Evolutionary conservation across 2,888 invertebrate species (phyloP), one percentile per base, ranked within the genome.

Genomic region (Drosophila atroscutellata): DNA sequence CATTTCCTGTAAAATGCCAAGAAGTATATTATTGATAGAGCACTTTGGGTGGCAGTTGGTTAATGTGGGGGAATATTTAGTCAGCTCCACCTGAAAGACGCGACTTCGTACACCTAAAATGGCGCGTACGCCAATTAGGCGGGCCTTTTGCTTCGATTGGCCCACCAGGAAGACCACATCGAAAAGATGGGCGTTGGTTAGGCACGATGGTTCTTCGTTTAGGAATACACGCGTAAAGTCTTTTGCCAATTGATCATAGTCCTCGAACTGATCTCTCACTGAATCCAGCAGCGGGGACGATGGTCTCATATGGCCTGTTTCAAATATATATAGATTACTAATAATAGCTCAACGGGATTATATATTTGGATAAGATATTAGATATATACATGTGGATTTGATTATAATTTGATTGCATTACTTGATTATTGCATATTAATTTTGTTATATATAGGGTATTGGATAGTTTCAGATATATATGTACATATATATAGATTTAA

Each of bases 81-180:
- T 11, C 26, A 26, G 3, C 11, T 34, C 79, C 64, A 92, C 92
- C 86, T 93, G 92, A 90, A 93, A 93, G 85, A 97, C 97, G 36
- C 97, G 95, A 95, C 98, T 98, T 82, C 98, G 94, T 1, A 98
- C 98, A 54, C 98, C 98, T 67, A 98, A 94, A 90, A 98, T 98
- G 37, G 98, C 98, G 85, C 98, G 94, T 8, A 98, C 98, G 2
- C 98, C 98, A 81, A 97, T 97, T 90, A 98, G 96, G 90, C 96
- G 96, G 50, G 96, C 96, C 93, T 98, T 98, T 93, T 98, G 97
- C 91, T 98, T 98, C 63, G 97, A 97, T 90, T 97, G 97, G 2
- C 98, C 98, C 37, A 98, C 98, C 71, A 98, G 94, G 93, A 98
- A 98, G 36, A 97, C 96, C 7, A 98, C 97, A 92, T 98, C 98